Conservation (phyloP, 2,113 vertebrate genomes). For the Brachirus orientalis region DNA sequence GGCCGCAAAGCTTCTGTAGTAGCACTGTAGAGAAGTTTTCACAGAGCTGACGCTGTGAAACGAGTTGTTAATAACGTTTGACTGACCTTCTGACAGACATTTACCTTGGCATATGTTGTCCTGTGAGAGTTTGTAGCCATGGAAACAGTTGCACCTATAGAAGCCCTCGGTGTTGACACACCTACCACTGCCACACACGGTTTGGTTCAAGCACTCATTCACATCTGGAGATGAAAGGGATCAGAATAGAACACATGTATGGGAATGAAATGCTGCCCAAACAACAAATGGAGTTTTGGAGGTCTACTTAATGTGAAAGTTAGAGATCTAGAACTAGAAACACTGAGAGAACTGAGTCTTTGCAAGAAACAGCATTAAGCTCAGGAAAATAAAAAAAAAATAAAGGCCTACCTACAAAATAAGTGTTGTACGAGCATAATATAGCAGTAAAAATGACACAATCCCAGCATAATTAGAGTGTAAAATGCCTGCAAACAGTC, state of each 20-base stretch:
- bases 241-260: too few relatives aligned
- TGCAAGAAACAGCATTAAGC: slow-evolving; percentile 2
- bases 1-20: slow-evolving; percentile 34
- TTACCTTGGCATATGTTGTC: slow-evolving; percentile 80
- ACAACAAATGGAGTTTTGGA: too few relatives aligned
- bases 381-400: slow-evolving; percentile 9
- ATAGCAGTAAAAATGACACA: slow-evolving; percentile 44
- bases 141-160: slow-evolving; percentile 80
- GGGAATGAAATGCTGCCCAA: too few relatives aligned
- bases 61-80: background rate
- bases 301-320: too few relatives aligned
- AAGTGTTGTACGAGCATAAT: background rate
- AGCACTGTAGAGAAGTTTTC: slow-evolving; percentile 35
- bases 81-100: slow-evolving; percentile 16
- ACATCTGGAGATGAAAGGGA: slow-evolving; percentile 67
- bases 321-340: too few relatives aligned
- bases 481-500: slow-evolving; percentile 45
- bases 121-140: slow-evolving; percentile 72
- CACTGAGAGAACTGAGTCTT: too few relatives aligned
- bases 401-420: slow-evolving; percentile 9
- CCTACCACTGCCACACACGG: slow-evolving; percentile 71
- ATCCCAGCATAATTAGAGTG: slow-evolving; percentile 43
- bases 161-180: slow-evolving; percentile 82
- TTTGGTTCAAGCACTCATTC: slow-evolving; percentile 80
- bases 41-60: slow-evolving; percentile 35